Conservation (phyloP, 2,113 vertebrate genomes). For the Macrotus californicus region DNA sequence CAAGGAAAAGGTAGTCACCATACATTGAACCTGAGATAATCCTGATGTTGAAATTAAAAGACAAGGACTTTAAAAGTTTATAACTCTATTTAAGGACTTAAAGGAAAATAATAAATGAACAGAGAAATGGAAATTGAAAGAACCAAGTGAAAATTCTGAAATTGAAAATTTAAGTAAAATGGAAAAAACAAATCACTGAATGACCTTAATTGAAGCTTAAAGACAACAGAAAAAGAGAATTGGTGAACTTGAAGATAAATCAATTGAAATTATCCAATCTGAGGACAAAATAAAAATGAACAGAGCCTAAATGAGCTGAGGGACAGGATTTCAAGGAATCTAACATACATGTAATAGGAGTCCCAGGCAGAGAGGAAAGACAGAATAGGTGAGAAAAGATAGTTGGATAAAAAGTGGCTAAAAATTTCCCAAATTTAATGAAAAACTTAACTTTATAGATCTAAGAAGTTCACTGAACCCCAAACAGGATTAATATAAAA, state of each 20-base stretch:
- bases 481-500: neutral
- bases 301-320: neutral
- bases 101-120: neutral
- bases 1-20: neutral
- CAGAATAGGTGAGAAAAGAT: neutral
- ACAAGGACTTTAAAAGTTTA: neutral
- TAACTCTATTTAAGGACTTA: neutral
- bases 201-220: neutral
- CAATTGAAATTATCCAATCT: neutral
- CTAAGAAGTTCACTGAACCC: neutral
- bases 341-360: neutral
- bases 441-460: neutral
- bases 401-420: neutral
- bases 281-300: neutral
- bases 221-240: neutral
- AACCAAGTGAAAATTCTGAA: neutral
- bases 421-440: neutral
- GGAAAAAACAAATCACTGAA: neutral
- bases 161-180: neutral
- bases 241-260: neutral
- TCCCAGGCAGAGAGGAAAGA: neutral
- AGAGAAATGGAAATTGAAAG: slow-evolving; percentile 16
- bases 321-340: neutral
- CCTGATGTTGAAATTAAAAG: neutral
- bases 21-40: neutral